Conservation (phyloP, 2,797 vertebrate species). For the Streptopelia turtur region DNA sequence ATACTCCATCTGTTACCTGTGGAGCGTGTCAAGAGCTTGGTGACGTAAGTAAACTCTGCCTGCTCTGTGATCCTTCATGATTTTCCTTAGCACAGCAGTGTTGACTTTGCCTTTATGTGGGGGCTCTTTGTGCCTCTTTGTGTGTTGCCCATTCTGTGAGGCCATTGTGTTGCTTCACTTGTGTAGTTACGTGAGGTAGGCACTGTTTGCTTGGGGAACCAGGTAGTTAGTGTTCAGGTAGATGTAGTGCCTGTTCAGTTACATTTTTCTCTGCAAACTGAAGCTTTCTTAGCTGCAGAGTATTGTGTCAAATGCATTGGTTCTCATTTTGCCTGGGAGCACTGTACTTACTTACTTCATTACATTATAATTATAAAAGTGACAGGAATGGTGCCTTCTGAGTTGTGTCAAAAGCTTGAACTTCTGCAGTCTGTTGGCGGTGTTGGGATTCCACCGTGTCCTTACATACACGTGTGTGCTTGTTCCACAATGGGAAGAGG, state of each 20-base stretch:
- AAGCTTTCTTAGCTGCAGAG: not conserved
- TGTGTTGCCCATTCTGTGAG: not conserved
- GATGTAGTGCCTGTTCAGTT: not conserved
- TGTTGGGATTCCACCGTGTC: not conserved
- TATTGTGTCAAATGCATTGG: not conserved
- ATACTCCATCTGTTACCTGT: conserved; percentile 84
- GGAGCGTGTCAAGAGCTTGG: conserved; percentile 83
- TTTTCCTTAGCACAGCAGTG: not conserved
- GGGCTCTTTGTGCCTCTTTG: not conserved
- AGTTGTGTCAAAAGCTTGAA: not conserved
- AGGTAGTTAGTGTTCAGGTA: not conserved
- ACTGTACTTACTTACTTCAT: not conserved
- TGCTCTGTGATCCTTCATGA: not conserved
- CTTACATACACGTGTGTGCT: not conserved
- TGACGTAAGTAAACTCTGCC: conserved; percentile 81
- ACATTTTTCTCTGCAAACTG: not conserved
- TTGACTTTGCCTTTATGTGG: not conserved
- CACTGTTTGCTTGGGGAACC: not conserved
- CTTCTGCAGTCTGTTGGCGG: not conserved
- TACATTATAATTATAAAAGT: not conserved
- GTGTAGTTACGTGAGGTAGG: not conserved
- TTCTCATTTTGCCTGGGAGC: not conserved
- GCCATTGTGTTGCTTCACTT: rapidly evolving
- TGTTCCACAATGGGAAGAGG: not conserved
- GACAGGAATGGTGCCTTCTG: not conserved